phyloP scores from a whole-genome alignment of 2,888 invertebrate genomes.

The Ectemnius continuus region DNA sequence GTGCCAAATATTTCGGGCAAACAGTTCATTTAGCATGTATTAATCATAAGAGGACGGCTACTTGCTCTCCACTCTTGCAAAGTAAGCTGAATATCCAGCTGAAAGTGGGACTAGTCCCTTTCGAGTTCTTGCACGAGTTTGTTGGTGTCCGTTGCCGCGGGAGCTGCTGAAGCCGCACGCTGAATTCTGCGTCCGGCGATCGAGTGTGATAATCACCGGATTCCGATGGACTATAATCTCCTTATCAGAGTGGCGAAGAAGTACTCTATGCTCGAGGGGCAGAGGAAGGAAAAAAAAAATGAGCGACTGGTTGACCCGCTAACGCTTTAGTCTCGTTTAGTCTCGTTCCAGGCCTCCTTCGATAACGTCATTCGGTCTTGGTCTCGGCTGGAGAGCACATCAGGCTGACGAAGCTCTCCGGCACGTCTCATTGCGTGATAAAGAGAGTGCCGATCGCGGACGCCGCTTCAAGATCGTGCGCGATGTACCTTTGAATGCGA shows the following conservation, averaged over 20 bases:
- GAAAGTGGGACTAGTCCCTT: too few species aligned
- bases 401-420: slow-evolving; percentile 29
- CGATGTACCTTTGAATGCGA: slow-evolving; percentile 46
- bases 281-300: slow-evolving; percentile 35
- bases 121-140: background rate
- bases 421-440: slow-evolving; percentile 26
- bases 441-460: slow-evolving; percentile 36
- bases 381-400: slow-evolving; percentile 30
- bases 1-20: slow-evolving; percentile 24
- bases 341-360: slow-evolving; percentile 54
- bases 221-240: slow-evolving; percentile 2
- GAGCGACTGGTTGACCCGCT: slow-evolving; percentile 47
- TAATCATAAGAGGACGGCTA: background rate
- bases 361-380: slow-evolving; percentile 57
- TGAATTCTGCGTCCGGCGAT: too few species aligned
- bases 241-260: slow-evolving; percentile 46
- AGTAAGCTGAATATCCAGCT: too few species aligned
- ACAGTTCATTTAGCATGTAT: slow-evolving; percentile 33
- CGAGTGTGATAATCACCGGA: background rate
- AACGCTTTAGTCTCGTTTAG: slow-evolving; percentile 54
- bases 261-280: slow-evolving; percentile 10
- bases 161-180: too few species aligned
- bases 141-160: background rate
- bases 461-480: slow-evolving; percentile 11
- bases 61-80: too few species aligned